Evolutionary conservation across 2,113 vertebrate species (phyloP), one percentile per base, ranked within the genome.

Genomic region (Corvus hawaiiensis): DNA sequence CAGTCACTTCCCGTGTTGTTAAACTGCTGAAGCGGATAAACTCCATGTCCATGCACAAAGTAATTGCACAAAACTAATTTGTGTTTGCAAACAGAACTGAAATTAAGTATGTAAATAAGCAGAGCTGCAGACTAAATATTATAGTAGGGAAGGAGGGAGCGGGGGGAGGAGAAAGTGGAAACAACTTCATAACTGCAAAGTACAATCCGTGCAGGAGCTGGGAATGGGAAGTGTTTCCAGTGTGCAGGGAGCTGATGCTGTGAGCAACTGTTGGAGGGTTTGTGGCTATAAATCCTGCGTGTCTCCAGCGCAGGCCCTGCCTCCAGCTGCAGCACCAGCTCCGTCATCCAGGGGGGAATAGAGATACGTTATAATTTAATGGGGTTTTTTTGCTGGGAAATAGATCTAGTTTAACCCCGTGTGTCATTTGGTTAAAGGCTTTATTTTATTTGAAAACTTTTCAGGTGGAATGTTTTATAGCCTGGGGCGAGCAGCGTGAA

Each of bases 51-150:
- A 1, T 78, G 97, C 97, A 94, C 96, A 96, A 97, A 98, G 97
- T 98, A 98, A 98, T 98, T 97, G 97, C 97, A 96, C 96, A 96
- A 97, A 97, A 97, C 95, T 98, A 98, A 98, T 98, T 98, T 98
- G 97, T 98, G 98, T 98, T 98, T 98, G 98, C 97, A 97, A 98
- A 98, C 95, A 98, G 95, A 98, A 87, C 94, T 49, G 90, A 96
- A 97, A 97, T 98, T 98, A 98, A 97, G 96, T 97, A 96, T 97
- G 98, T 97, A 98, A 98, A 98, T 97, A 98, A 97, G 96, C 96
- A 96, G 91, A 96, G 97, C 97, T 95, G 87, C 96, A 96, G 97
- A 96, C 97, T 97, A 97, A 97, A 97, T 98, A 97, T 97, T 95
- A 94, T 95, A 87, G 43, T n/a, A 75, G 81, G 88, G 91, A 68